Conservation (phyloP, 2,797 vertebrate genomes). For the Pseudomugil gertrudae region DNA sequence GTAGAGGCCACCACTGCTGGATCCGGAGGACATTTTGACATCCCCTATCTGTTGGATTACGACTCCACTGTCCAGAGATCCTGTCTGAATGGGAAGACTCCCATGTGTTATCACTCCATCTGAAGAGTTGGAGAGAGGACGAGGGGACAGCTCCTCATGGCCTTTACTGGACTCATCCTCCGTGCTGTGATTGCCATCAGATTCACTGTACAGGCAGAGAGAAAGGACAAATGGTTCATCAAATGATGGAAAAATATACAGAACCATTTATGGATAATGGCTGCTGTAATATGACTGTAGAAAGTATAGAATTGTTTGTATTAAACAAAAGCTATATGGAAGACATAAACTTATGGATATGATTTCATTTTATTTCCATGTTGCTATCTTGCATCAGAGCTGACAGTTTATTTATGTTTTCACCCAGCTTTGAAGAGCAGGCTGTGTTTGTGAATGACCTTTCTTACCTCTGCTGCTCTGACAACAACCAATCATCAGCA, state of each 20-base stretch:
- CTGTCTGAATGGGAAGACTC: conserved; percentile 71
- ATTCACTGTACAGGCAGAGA: conserved; percentile 64
- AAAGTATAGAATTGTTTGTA: background rate
- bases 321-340: background rate
- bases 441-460: conserved; percentile 51
- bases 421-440: conserved; percentile 60
- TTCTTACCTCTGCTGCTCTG: conserved; percentile 65
- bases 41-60: conserved; percentile 98
- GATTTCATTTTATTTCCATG: conserved; percentile 28
- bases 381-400: conserved; percentile 12
- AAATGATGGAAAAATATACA: conserved; percentile 15
- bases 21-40: conserved; percentile 91
- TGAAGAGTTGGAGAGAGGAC: conserved; percentile 88
- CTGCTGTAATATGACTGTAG: background rate
- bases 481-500: conserved; percentile 67
- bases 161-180: conserved; percentile 99
- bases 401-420: conserved; percentile 51
- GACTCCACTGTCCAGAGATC: conserved; percentile 79
- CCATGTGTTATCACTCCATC: conserved; percentile 88
- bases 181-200: conserved; percentile 82
- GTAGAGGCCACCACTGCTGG: conserved; percentile 85
- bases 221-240: conserved; percentile 11
- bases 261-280: conserved; percentile 1
- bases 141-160: conserved; percentile 94
- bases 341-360: conserved; percentile 8